These are phyloP conservation scores for Heliconius hewitsoni DNA, from an alignment of 1,140 invertebrate species.

Conservation along the genomic window DNA sequence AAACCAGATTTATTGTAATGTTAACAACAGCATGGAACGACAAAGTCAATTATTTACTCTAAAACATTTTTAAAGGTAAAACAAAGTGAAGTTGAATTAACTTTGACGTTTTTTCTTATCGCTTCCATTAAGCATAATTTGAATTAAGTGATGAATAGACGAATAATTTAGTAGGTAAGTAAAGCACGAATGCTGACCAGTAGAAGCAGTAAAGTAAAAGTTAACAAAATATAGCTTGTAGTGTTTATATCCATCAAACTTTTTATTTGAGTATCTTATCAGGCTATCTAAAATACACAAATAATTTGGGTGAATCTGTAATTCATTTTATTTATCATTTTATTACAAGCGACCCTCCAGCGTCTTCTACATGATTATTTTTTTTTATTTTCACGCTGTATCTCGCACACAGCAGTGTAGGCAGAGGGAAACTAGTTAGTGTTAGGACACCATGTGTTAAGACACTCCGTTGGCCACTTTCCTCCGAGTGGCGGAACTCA, in stretches of 20 bases:
- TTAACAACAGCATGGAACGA: neutral
- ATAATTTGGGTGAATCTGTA: no score
- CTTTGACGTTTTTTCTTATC: slow-evolving; percentile 16
- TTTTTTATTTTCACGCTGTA: no score
- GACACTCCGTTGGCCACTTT: no score
- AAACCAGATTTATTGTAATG: neutral
- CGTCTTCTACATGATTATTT: no score
- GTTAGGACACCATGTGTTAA: no score
- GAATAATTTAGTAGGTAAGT: slow-evolving; percentile 7
- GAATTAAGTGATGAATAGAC: slow-evolving; percentile 19
- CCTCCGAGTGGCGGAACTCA: no score
- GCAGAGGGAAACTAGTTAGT: no score
- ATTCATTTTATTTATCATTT: no score
- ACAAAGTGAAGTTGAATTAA: slow-evolving; percentile 1
- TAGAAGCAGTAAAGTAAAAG: neutral
- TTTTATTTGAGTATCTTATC: no score
- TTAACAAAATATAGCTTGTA: neutral
- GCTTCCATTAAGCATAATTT: slow-evolving; percentile 24
- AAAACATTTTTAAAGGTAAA: slow-evolving; percentile 12
- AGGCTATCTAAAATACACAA: no score
- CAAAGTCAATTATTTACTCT: neutral
- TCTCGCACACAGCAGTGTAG: no score
- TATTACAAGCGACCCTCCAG: no score
- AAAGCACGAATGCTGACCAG: neutral
- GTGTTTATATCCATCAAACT: neutral